phyloP scores from a whole-genome alignment of 1,140 invertebrate species.

The Polypedilum pembai region DNA sequence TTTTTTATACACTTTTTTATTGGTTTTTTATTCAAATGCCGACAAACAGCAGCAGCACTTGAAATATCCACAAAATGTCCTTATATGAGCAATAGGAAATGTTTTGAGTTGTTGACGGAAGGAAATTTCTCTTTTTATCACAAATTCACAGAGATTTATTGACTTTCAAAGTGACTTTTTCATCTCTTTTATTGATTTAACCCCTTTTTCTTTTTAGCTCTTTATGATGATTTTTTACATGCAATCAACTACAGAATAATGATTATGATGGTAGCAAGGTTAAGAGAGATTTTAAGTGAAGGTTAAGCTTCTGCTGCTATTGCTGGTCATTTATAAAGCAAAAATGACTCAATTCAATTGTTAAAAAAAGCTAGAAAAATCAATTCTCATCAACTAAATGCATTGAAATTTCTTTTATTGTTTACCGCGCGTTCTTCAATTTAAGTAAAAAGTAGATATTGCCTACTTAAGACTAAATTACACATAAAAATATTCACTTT shows the following conservation, averaged over 20 bases:
- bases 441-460: not conserved
- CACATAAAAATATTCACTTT: not conserved
- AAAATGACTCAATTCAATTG: no score
- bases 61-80: conserved; percentile 8
- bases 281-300: no score
- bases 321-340: no score
- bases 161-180: not conserved
- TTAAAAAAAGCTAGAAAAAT: no score
- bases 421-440: not conserved
- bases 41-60: not conserved
- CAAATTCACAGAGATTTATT: conserved; percentile 20
- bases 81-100: not conserved
- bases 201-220: conserved; percentile 9
- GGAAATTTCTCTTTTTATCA: conserved; percentile 22
- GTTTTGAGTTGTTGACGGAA: conserved; percentile 6
- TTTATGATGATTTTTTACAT: not conserved
- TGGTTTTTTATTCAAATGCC: conserved; percentile 22
- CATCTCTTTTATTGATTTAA: conserved; percentile 24
- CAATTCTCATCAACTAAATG: no score
- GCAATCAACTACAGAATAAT: not conserved
- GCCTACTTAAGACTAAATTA: not conserved
- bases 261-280: not conserved
- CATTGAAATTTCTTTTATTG: no score
- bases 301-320: no score
- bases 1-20: conserved; percentile 27